Conservation (phyloP, 2,113 vertebrate genomes). For the Oenanthe oenanthe region DNA sequence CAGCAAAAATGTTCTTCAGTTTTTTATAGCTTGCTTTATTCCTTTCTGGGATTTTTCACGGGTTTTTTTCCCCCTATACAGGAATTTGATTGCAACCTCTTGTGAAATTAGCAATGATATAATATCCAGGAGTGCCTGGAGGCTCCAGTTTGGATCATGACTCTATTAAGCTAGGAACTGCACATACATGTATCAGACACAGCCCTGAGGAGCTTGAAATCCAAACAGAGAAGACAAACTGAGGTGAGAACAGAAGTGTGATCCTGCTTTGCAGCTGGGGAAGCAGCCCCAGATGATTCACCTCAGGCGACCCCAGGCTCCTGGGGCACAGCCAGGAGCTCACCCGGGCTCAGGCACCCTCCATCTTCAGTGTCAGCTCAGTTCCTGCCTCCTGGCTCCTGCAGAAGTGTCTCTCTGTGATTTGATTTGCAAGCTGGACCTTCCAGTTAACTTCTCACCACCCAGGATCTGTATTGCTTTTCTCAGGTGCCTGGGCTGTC, state of each 20-base stretch:
- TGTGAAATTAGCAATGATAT: slow-evolving; percentile 59
- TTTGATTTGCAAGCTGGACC: background rate
- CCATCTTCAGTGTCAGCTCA: background rate
- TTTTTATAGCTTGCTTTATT: slow-evolving; percentile 54
- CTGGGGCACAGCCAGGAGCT: slow-evolving; percentile 24
- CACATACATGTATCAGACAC: slow-evolving; percentile 57
- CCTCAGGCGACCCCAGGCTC: background rate
- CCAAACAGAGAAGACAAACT: slow-evolving; percentile 42
- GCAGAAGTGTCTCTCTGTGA: background rate
- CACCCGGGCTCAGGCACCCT: background rate
- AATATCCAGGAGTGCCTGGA: slow-evolving; percentile 41
- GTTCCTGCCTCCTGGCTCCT: background rate
- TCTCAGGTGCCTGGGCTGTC: background rate
- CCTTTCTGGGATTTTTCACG: background rate
- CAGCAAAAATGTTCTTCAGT: slow-evolving; percentile 14
- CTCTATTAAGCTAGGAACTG: slow-evolving; percentile 59
- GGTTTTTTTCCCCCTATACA: background rate
- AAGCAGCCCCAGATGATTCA: slow-evolving; percentile 10
- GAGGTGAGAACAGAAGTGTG: slow-evolving; percentile 50
- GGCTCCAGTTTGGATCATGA: slow-evolving; percentile 57
- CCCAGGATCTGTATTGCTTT: background rate
- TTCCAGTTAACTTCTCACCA: background rate
- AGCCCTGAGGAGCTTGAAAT: slow-evolving; percentile 64
- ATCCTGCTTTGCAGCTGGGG: slow-evolving; percentile 11
- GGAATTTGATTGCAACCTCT: slow-evolving; percentile 61